Conservation (phyloP, 2,113 vertebrate genomes). For the Brachypteracias leptosomus region DNA sequence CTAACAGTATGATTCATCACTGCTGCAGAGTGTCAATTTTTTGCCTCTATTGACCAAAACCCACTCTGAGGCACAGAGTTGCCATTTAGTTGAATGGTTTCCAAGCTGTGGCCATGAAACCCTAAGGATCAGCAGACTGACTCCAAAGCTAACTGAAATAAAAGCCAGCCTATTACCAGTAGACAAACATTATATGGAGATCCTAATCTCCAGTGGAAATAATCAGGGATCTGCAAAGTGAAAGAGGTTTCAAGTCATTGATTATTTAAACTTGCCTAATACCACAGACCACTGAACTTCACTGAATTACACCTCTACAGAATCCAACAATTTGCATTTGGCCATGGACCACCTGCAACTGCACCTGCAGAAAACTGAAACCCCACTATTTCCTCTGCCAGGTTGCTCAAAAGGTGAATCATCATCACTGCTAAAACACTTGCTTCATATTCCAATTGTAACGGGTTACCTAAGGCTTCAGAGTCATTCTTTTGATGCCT, state of each 20-base stretch:
- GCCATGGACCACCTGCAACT: neutral
- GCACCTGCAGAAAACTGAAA: neutral
- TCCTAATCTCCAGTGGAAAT: neutral
- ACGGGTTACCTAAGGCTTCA: neutral
- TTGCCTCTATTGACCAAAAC: neutral
- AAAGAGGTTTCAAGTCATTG: constrained; percentile 7
- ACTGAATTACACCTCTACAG: constrained; percentile 2
- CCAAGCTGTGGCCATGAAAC: neutral
- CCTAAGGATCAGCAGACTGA: neutral
- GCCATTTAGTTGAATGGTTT: neutral
- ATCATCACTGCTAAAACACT: neutral
- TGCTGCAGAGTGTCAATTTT: neutral
- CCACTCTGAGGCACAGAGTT: neutral
- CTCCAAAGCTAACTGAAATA: constrained; percentile 12
- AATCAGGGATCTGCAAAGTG: constrained; percentile 26
- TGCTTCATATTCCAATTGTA: neutral
- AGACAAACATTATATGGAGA: constrained; percentile 12
- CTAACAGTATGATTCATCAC: neutral
- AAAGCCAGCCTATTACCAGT: constrained; percentile 23
- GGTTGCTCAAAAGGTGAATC: neutral
- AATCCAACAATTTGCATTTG: constrained; percentile 8
- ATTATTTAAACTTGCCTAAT: constrained; percentile 22
- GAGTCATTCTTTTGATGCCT: neutral
- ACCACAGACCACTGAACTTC: constrained; percentile 34
- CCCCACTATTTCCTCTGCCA: neutral